These are phyloP conservation scores for Hemicentrotus pulcherrimus DNA, from an alignment of 35 echinoderm and acorn worm species.

Conservation along the genomic window DNA sequence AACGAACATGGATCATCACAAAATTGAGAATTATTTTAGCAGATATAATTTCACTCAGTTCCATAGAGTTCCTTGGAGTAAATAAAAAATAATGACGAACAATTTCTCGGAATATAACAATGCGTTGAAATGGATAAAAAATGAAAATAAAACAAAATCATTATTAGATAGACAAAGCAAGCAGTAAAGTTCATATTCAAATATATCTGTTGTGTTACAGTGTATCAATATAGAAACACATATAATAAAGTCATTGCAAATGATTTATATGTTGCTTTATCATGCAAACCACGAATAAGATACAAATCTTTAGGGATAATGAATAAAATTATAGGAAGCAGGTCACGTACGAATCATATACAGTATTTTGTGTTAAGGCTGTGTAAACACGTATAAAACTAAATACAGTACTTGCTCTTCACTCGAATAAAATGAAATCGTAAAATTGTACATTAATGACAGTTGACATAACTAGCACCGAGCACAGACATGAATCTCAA, in stretches of 20 bases:
- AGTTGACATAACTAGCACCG: background rate
- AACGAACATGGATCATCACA: too few species aligned
- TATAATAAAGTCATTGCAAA: background rate
- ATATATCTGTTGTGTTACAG: too few species aligned
- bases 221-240: too few species aligned
- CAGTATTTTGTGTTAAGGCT: background rate
- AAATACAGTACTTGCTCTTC: background rate
- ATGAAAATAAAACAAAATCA: too few species aligned
- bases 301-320: background rate
- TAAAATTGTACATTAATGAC: background rate
- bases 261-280: background rate
- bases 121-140: too few species aligned
- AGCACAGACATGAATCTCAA: background rate
- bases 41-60: too few species aligned
- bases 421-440: background rate
- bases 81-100: too few species aligned
- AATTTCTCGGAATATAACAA: too few species aligned
- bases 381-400: background rate
- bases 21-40: too few species aligned
- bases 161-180: too few species aligned
- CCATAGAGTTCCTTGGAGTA: too few species aligned
- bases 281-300: background rate
- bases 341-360: background rate
- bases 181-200: too few species aligned
- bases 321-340: background rate